Evolutionary conservation across 1,140 invertebrate genomes (phyloP), one percentile per base, ranked within the genome.

Genomic region (Centruroides vittatus): DNA sequence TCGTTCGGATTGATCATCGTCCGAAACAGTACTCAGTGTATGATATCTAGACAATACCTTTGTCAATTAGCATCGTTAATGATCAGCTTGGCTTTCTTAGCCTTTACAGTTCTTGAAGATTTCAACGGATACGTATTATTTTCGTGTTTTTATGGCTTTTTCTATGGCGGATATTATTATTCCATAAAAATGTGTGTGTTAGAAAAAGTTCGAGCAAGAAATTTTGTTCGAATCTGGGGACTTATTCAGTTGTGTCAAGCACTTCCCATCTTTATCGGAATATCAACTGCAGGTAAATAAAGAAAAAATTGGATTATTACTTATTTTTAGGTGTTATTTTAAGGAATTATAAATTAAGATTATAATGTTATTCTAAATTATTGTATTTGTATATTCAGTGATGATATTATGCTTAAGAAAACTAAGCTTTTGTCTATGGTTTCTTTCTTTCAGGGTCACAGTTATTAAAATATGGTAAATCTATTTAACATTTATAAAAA

Each of bases 171-270:
- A 34, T 79, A 79, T 60, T 74, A 83, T 52, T 89, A 92, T 72
- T 86, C 88, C n/a, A 78, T 93, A 51, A 92, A 92, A 74, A 89
- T 93, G 82, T 81, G 88, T 69, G 85, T 88, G 2, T 82, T 90
- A 73, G 89, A 93, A 72, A 81, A 89, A 65, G 81, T 93, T 8
- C 80, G 86, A 66, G 83, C 86, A 8, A 81, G 86, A 70, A 86
- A 92, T 67, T 93, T 93, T 72, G 88, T 89, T 35, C 83, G 88
- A 76, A 86, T 89, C 47, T 93, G 89, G 89, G 86, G 88, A 60
- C 88, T 89, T 70, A 84, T 93, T 23, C 86, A 88, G 73, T 88
- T 86, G 61, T 85, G 86, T 35, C 85, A 91, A 76, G 86, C 87
- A 35, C 75, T 93, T 61, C 88, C 89, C 6, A 86, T 89, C 61